These are phyloP conservation scores for Montifringilla adamsi DNA, from an alignment of 2,113 vertebrate species.

Conservation along the genomic window DNA sequence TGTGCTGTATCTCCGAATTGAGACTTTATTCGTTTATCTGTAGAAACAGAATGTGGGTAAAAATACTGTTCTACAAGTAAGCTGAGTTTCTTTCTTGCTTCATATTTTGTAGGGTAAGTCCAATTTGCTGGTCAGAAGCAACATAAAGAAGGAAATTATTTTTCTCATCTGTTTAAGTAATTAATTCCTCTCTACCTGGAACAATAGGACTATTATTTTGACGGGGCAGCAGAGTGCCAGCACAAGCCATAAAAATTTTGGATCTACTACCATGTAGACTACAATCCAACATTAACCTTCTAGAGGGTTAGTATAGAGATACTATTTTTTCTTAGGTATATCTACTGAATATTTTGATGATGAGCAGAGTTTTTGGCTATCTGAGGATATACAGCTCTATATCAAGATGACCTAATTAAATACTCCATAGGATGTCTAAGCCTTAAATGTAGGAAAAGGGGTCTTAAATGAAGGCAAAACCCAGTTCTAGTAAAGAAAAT, in stretches of 20 bases:
- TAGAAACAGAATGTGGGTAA: not conserved
- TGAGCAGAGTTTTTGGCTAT: not conserved
- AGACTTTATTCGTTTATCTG: not conserved
- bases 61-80: not conserved
- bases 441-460: not conserved
- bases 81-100: not conserved
- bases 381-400: not conserved
- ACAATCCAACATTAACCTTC: not conserved
- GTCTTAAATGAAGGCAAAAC: not conserved
- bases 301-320: not conserved
- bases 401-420: not conserved
- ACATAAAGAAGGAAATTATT: not conserved
- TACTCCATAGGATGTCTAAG: not conserved
- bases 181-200: not conserved
- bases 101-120: not conserved
- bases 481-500: not conserved
- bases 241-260: not conserved
- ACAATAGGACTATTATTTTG: not conserved
- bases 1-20: not conserved
- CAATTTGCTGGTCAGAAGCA: not conserved
- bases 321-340: not conserved
- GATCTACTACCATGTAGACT: not conserved
- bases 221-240: not conserved
- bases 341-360: not conserved
- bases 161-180: not conserved